Base-by-base conservation (phyloP, 2,797 vertebrate species). In the Eulemur albifrons region DNA sequence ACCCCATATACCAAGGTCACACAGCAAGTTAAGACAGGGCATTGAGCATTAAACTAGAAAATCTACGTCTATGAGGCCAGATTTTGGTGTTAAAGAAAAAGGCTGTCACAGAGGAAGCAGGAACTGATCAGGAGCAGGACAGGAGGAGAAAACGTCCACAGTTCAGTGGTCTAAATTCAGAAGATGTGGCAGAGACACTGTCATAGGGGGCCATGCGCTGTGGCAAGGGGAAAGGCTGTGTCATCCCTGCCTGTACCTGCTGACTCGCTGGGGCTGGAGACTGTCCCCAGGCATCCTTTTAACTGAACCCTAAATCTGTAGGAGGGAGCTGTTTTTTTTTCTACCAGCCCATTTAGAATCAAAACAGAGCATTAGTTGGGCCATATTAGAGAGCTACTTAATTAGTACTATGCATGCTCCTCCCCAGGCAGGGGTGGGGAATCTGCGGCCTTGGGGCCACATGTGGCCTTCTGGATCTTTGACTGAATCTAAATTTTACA, bases 41-140 rank as follows among this genome's bases (percentile, higher is more conserved):
- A 7, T 67, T 89, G 35, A 91, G 12, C n/a, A 25, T 80, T 57
- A 96, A 93, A 63, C 30, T 20, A 79, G 48, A 92, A 69, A 67
- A 79, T 40, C 54, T 63, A 75, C 17, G 6, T 70, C 77, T 43
- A 3, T 70, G 72, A 91, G 50, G 52, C 57, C 52, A 92, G 32
- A 54, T n/a, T 63, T 10, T 43, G 30, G 32, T 45, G 21, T 79
- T 57, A 72, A 43, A 96, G 63, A 77, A 90, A 57, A 79, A 17
- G 1, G 12, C 86, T 25, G 1, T 48, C 48, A 18, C 27, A 63
- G 84, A 48, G 59, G 54, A 82, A 67, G 69, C 14, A 40, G 76
- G 43, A 65, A 65, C 13, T 30, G 30, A 43, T 25, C 30, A 48
- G 67, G 20, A 90, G n/a, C 5, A 15, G 57, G 35, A 20, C 40